A percentile compares a stretch with the other conserved stretches of the same genome.
Conservation (phyloP, 92 coral and sea anemone genomes). For the Phenganax marumi region DNA sequence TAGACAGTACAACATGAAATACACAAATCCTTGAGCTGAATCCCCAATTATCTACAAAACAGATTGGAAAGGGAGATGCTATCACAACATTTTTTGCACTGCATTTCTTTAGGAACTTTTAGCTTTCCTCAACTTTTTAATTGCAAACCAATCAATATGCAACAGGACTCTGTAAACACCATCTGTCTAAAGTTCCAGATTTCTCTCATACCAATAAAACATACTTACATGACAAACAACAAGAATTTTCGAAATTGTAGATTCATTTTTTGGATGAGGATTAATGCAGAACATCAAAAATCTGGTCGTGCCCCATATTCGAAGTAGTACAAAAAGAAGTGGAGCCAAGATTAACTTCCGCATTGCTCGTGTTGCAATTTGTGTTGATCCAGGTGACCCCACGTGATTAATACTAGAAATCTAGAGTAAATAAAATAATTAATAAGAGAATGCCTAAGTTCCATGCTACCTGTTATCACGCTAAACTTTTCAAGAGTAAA, state of each 20-base stretch:
- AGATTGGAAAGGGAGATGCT: neutral
- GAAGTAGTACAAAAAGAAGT: conserved; percentile 65
- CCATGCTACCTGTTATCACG: neutral
- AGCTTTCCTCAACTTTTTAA: too few species aligned
- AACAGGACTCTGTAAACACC: too few species aligned
- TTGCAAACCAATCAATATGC: neutral
- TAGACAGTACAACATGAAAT: conserved; percentile 75
- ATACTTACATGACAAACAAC: conserved; percentile 68
- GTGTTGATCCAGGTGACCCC: conserved; percentile 52
- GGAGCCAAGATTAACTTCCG: conserved; percentile 71
- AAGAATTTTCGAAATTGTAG: conserved; percentile 4
- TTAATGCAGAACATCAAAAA: conserved; percentile 49
- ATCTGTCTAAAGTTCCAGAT: neutral
- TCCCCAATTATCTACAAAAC: conserved; percentile 78
- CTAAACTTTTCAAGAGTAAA: neutral
- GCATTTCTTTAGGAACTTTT: too few species aligned
- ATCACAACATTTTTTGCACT: neutral
- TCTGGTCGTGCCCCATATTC: conserved; percentile 92
- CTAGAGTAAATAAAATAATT: too few species aligned
- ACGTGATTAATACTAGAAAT: conserved; percentile 41
- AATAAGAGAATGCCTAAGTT: neutral
- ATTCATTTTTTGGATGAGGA: conserved; percentile 6
- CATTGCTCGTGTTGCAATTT: conserved; percentile 66
- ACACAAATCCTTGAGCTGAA: conserved; percentile 76
- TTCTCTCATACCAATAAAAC: neutral